Evolutionary conservation across 2,113 vertebrate genomes (phyloP).

Genomic region (Ivindomyrus marchei): DNA sequence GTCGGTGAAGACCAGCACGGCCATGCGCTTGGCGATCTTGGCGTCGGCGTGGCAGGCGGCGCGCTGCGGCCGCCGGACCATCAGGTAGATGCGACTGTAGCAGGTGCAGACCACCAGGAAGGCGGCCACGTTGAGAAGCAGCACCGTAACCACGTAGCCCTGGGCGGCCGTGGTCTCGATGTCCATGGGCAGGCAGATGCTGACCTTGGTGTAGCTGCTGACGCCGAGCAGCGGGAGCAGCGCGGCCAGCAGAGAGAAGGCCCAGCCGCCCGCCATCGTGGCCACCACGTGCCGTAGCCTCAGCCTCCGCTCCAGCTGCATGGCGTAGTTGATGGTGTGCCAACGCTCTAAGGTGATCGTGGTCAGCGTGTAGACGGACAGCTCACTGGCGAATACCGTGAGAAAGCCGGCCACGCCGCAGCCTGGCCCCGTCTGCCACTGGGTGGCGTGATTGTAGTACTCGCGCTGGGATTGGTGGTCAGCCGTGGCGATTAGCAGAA

Average conservation of each 20-base stretch:
- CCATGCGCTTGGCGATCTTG: conserved; percentile 88
- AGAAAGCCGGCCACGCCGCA: conserved; percentile 77
- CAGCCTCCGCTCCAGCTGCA: conserved; percentile 75
- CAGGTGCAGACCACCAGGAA: conserved; percentile 79
- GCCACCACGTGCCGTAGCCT: conserved; percentile 65
- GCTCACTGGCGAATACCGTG: conserved; percentile 84
- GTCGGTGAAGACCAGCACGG: conserved; percentile 87
- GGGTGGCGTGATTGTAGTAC: conserved; percentile 85
- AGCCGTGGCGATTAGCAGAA: conserved; percentile 79
- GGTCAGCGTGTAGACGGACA: conserved; percentile 83
- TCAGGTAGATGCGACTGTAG: conserved; percentile 80
- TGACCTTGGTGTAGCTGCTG: conserved; percentile 87
- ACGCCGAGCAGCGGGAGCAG: conserved; percentile 77
- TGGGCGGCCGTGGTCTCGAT: conserved; percentile 71
- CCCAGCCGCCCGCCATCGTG: conserved; percentile 79
- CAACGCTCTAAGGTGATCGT: conserved; percentile 82
- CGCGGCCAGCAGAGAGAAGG: conserved; percentile 70
- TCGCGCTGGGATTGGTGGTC: conserved; percentile 72
- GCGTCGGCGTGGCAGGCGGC: conserved; percentile 68
- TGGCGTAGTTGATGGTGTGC: conserved; percentile 85
- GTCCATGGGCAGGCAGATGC: conserved; percentile 93
- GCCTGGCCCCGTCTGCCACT: conserved; percentile 82
- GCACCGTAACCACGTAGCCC: conserved; percentile 72
- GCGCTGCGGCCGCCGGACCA: conserved; percentile 73
- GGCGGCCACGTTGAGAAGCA: conserved; percentile 71